phyloP scores from a whole-genome alignment of 1,140 invertebrate genomes.

The Drosophila arizonae region DNA sequence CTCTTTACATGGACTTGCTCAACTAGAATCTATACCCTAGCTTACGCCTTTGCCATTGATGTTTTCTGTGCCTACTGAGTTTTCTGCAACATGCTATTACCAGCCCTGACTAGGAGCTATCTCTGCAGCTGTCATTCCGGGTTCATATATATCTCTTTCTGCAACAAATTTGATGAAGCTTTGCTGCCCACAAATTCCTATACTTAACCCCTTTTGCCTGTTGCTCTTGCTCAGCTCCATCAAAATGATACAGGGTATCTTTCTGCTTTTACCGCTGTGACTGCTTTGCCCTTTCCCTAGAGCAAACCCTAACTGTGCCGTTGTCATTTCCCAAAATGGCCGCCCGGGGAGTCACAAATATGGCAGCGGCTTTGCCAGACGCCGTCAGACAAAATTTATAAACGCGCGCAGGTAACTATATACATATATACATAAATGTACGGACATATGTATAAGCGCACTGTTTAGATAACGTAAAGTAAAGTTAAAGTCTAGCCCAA shows the following conservation, averaged over 20 bases:
- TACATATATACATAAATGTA: background rate
- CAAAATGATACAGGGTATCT: background rate
- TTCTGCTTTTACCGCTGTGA: background rate
- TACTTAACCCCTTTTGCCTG: background rate
- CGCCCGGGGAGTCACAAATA: constrained; percentile 76
- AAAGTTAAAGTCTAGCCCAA: constrained; percentile 67
- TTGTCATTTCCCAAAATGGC: constrained; percentile 54
- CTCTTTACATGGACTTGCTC: background rate
- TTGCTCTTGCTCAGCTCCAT: background rate
- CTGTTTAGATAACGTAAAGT: constrained; percentile 23
- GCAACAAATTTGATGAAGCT: too few species aligned
- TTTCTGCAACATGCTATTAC: too few species aligned
- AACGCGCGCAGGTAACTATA: constrained; percentile 43
- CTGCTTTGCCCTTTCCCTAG: constrained; percentile 25
- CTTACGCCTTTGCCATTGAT: too few species aligned
- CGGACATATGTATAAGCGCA: background rate
- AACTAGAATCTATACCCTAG: background rate
- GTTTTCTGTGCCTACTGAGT: background rate
- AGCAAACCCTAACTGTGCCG: constrained; percentile 6
- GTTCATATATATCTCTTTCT: too few species aligned
- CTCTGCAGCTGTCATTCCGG: too few species aligned
- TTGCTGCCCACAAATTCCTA: background rate
- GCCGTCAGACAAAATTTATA: constrained; percentile 61
- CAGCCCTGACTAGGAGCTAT: too few species aligned
- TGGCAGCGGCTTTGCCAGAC: constrained; percentile 59